These are phyloP conservation scores for Pararge aegeria DNA, from an alignment of 1,140 invertebrate genomes.

Conservation along the genomic window DNA sequence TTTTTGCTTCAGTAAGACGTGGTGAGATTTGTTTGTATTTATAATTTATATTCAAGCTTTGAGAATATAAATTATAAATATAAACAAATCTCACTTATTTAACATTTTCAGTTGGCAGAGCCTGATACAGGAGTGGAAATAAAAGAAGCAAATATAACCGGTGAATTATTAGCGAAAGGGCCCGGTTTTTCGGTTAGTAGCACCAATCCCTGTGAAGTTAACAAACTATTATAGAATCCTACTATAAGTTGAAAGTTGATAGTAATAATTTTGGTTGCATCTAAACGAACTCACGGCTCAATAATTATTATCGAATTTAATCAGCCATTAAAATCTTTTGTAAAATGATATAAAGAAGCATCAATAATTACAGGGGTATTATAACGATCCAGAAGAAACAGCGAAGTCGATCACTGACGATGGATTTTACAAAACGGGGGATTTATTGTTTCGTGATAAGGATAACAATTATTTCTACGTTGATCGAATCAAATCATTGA, in stretches of 20 bases:
- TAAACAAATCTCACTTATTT: too few relatives aligned
- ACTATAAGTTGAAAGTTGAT: too few relatives aligned
- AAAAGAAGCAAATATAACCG: slow-evolving; percentile 46
- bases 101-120: slow-evolving; percentile 58
- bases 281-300: too few relatives aligned
- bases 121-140: slow-evolving; percentile 48
- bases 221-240: too few relatives aligned
- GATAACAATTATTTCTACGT: slow-evolving; percentile 83
- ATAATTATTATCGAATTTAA: too few relatives aligned
- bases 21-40: too few relatives aligned
- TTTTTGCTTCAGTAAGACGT: too few relatives aligned
- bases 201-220: too few relatives aligned
- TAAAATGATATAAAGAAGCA: too few relatives aligned
- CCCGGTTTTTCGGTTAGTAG: slow-evolving; percentile 37
- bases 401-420: slow-evolving; percentile 77
- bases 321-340: neutral
- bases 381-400: slow-evolving; percentile 80
- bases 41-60: too few relatives aligned
- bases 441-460: slow-evolving; percentile 85
- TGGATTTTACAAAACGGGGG: slow-evolving; percentile 87
- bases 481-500: slow-evolving; percentile 87
- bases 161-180: slow-evolving; percentile 52
- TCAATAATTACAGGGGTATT: slow-evolving; percentile 63
- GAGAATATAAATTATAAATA: too few relatives aligned
- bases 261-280: too few relatives aligned